Conservation (phyloP, 2,888 invertebrate genomes). For the Ichneumoninae sp. region DNA sequence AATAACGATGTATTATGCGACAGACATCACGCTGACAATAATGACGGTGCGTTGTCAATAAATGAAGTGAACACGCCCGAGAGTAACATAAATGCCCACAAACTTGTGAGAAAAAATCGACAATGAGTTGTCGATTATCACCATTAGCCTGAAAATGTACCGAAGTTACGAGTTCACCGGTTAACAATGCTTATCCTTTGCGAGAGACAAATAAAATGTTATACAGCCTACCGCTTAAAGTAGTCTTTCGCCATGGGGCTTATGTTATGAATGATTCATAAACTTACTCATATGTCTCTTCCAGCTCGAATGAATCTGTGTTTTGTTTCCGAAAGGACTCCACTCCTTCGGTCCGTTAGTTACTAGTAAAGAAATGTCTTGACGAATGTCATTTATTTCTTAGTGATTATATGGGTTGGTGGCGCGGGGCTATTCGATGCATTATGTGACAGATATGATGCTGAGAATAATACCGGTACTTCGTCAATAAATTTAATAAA, state of each 20-base stretch:
- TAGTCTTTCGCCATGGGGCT: conserved; percentile 2
- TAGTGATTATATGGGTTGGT: too few relatives aligned
- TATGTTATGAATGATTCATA: conserved; percentile 25
- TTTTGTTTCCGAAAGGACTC: conserved; percentile 34
- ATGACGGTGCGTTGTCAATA: background rate
- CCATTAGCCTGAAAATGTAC: background rate
- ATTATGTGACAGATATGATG: background rate
- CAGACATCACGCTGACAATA: background rate
- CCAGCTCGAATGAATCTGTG: background rate
- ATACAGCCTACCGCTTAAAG: background rate
- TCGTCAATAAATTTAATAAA: background rate
- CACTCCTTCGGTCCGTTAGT: conserved; percentile 18
- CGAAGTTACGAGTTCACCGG: background rate
- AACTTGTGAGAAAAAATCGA: background rate
- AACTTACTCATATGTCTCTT: conserved; percentile 2
- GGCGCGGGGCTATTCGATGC: too few relatives aligned
- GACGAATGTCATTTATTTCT: too few relatives aligned
- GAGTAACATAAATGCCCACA: background rate
- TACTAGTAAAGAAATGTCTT: conserved; percentile 11
- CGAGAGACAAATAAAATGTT: conserved; percentile 28
- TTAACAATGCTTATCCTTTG: background rate
- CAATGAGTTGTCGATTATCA: background rate
- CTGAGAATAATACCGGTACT: background rate
- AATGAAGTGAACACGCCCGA: background rate
- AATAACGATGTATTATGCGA: conserved; percentile 3